A percentile compares a stretch with the other conserved stretches of the same genome.
Evolutionary conservation across 2,797 vertebrate genomes (phyloP).

Genomic region (Acanthurus leucopareius): DNA sequence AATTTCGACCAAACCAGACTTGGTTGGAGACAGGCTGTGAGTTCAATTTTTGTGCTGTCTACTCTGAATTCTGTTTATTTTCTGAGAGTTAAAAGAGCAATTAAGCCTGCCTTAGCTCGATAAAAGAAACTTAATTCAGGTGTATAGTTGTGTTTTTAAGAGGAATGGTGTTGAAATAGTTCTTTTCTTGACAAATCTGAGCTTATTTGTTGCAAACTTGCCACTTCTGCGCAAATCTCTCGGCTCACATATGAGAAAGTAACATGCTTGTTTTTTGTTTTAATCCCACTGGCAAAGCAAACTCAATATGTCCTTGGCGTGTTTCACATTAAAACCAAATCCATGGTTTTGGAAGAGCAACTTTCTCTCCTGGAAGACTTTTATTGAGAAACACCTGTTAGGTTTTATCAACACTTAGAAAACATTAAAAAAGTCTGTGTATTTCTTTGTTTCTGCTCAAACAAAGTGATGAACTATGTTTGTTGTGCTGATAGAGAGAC

Average conservation of each 20-base stretch:
- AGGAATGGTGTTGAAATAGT: no score
- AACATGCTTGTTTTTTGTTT: neutral
- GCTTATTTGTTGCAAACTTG: no score
- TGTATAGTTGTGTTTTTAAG: no score
- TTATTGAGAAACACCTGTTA: neutral
- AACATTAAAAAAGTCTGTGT: neutral
- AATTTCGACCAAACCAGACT: no score
- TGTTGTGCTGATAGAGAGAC: conserved; percentile 9
- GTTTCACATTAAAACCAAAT: conserved; percentile 3
- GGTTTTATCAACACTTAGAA: neutral
- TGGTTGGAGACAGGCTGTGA: no score
- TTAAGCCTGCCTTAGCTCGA: no score
- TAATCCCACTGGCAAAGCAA: conserved; percentile 15
- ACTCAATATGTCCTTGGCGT: neutral
- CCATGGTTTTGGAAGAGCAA: neutral
- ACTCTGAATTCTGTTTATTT: no score
- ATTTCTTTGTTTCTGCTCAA: conserved; percentile 1
- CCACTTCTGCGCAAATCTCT: no score
- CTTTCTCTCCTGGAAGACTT: neutral
- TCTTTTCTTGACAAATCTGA: no score
- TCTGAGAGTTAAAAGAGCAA: no score
- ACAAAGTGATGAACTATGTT: neutral
- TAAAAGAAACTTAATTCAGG: no score
- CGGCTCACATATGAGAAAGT: neutral
- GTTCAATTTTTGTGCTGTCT: no score